Conservation (phyloP, 2,113 vertebrate genomes). For the Hiodon alosoides region DNA sequence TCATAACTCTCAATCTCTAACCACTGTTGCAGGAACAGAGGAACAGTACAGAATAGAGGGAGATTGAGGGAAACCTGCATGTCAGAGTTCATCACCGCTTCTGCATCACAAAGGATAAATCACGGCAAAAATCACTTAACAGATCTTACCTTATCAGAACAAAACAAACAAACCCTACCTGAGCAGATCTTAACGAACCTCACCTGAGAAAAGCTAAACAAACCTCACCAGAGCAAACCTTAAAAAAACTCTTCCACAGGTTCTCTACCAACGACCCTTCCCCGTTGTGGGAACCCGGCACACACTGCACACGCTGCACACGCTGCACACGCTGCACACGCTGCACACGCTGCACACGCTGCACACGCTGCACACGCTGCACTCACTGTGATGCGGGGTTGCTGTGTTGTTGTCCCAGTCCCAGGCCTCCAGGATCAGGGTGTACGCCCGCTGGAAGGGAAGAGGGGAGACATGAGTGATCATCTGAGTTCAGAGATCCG, state of each 20-base stretch:
- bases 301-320: too few species aligned
- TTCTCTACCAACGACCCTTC: too few species aligned
- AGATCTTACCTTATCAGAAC: too few species aligned
- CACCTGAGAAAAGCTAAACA: too few species aligned
- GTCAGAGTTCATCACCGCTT: not conserved
- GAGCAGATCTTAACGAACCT: too few species aligned
- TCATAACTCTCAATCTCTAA: not conserved
- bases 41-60: not conserved
- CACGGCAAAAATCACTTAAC: not conserved
- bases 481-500: conserved; percentile 2
- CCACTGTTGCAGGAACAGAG: not conserved
- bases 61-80: not conserved
- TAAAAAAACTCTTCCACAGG: too few species aligned
- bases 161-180: too few species aligned
- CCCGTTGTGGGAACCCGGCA: too few species aligned
- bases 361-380: not conserved
- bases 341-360: too few species aligned
- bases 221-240: too few species aligned
- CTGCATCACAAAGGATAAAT: not conserved
- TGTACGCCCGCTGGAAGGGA: conserved; percentile 77
- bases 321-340: too few species aligned
- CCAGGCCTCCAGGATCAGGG: conserved; percentile 88
- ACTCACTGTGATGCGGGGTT: conserved; percentile 69
- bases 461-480: conserved; percentile 14
- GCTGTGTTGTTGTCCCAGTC: conserved; percentile 82